Conservation (phyloP, 2,797 vertebrate genomes). For the Sebastes elongatus region DNA sequence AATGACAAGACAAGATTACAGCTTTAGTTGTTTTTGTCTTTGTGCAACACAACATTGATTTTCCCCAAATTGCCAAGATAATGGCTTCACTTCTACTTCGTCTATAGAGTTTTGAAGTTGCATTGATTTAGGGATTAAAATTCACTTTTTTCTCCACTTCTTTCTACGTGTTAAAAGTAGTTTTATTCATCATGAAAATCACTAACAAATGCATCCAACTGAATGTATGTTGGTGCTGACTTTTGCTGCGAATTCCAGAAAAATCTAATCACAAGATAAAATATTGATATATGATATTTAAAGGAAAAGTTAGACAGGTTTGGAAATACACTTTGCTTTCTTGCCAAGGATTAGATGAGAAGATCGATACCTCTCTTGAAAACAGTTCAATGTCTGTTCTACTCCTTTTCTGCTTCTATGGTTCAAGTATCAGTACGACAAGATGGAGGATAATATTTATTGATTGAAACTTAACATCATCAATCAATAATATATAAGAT, state of each 20-base stretch:
- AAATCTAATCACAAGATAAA: too few species aligned
- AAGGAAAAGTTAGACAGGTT: too few species aligned
- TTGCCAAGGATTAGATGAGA: accelerated
- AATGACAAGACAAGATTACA: neutral
- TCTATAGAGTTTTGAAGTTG: neutral
- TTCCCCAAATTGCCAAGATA: neutral
- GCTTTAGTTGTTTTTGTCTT: neutral
- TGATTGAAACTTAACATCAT: neutral
- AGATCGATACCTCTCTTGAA: too few species aligned
- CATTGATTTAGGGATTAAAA: neutral
- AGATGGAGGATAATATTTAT: too few species aligned
- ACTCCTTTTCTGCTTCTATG: too few species aligned
- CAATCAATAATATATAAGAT: neutral
- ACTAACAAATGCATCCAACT: neutral
- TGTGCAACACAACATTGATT: neutral
- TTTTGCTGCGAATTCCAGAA: too few species aligned
- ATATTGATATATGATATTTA: too few species aligned
- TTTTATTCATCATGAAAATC: neutral
- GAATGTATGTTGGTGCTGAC: neutral
- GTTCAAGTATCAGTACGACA: too few species aligned
- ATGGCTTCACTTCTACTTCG: neutral
- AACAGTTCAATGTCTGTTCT: too few species aligned
- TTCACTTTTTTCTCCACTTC: neutral
- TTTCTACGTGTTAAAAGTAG: accelerated
- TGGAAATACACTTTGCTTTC: too few species aligned